These are phyloP conservation scores for Azorinus chamasolen DNA, from an alignment of 2,888 invertebrate genomes.

Conservation along the genomic window DNA sequence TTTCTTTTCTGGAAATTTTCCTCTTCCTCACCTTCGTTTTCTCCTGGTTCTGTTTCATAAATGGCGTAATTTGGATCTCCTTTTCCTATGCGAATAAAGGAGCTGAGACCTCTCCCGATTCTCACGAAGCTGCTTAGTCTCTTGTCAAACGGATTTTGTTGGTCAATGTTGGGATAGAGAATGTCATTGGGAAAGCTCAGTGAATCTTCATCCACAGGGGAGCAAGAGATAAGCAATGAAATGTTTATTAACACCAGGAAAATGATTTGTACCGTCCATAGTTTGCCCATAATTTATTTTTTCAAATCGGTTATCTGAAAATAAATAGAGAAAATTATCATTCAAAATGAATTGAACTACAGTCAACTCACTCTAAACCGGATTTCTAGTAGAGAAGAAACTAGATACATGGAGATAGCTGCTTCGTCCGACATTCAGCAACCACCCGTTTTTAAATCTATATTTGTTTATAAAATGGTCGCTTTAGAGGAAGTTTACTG, in stretches of 20 bases:
- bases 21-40: slow-evolving; percentile 5
- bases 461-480: too few relatives aligned
- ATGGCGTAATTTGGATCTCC: slow-evolving; percentile 20
- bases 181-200: not conserved
- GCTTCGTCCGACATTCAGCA: too few relatives aligned
- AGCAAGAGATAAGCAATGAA: not conserved
- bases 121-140: slow-evolving; percentile 61
- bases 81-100: slow-evolving; percentile 68
- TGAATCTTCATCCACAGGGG: not conserved
- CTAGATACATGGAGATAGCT: too few relatives aligned
- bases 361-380: too few relatives aligned
- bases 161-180: slow-evolving; percentile 1
- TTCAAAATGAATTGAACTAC: too few relatives aligned
- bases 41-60: slow-evolving; percentile 15
- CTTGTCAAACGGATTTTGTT: slow-evolving; percentile 21
- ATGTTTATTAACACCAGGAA: not conserved
- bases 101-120: slow-evolving; percentile 63
- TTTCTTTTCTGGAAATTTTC: slow-evolving; percentile 7
- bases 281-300: not conserved
- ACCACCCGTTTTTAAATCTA: too few relatives aligned
- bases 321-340: too few relatives aligned
- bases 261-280: not conserved
- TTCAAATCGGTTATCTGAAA: too few relatives aligned
- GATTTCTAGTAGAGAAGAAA: too few relatives aligned
- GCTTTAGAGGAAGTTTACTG: too few relatives aligned